Evolutionary conservation across 2,113 vertebrate species (phyloP).

Genomic region (Mesitornis unicolor): DNA sequence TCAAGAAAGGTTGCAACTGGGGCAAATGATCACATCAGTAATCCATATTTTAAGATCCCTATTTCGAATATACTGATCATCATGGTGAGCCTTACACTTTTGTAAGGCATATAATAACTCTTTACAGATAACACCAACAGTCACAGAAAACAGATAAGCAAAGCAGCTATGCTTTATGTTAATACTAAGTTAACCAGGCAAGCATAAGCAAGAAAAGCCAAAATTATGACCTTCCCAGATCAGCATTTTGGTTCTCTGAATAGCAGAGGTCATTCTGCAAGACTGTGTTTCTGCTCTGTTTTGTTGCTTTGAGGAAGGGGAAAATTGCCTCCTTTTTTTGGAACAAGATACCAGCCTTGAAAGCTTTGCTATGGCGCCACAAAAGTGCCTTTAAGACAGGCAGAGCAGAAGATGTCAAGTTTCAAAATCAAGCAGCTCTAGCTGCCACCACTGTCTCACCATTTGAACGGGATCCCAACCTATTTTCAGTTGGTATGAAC

Average conservation of each 20-base stretch:
- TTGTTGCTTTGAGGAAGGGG: neutral
- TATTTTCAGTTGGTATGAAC: neutral
- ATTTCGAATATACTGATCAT: neutral
- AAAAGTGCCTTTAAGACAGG: neutral
- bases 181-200: neutral
- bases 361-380: neutral
- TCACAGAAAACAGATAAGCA: neutral
- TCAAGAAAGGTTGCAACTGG: neutral
- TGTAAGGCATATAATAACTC: neutral
- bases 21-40: conserved; percentile 19
- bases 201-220: neutral
- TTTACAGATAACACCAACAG: neutral
- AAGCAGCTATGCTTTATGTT: neutral
- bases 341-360: neutral
- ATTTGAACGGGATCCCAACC: neutral
- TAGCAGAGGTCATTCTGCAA: neutral
- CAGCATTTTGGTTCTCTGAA: neutral
- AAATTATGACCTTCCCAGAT: neutral
- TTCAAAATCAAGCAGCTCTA: neutral
- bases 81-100: neutral
- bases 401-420: neutral
- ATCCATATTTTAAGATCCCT: neutral
- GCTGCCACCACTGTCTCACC: neutral
- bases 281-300: neutral
- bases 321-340: neutral